These are phyloP conservation scores for Phodopus roborovskii DNA, from an alignment of 2,113 vertebrate species.

Conservation along the genomic window DNA sequence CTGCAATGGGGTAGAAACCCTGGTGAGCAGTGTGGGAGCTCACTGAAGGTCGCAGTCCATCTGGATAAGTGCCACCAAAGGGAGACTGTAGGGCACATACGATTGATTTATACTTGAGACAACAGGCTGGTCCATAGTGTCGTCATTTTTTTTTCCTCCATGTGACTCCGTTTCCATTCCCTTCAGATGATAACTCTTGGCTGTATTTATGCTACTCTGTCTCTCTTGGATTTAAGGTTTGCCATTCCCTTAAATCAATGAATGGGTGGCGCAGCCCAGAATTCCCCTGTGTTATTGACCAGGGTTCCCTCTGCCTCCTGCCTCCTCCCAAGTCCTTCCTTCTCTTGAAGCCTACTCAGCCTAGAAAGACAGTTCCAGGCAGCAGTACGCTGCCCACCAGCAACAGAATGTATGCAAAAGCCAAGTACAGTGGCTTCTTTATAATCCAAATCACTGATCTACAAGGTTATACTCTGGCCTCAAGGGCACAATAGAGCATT, in stretches of 20 bases:
- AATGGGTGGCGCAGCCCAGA: background rate
- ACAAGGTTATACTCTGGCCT: background rate
- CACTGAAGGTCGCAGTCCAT: background rate
- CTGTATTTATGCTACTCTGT: background rate
- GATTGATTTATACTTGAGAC: background rate
- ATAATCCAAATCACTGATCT: slow-evolving; percentile 7
- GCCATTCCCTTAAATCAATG: background rate
- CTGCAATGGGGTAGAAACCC: background rate
- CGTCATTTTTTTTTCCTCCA: background rate
- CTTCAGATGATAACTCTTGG: background rate
- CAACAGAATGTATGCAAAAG: background rate
- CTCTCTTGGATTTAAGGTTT: background rate
- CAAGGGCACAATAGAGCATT: background rate
- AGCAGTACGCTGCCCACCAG: background rate
- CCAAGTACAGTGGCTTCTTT: background rate
- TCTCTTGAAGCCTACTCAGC: background rate
- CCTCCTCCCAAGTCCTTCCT: background rate
- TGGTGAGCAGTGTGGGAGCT: background rate
- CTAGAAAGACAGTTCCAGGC: background rate
- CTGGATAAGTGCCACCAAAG: background rate
- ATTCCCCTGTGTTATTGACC: background rate
- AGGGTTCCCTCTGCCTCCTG: background rate
- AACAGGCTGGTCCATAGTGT: background rate
- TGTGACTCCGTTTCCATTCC: background rate
- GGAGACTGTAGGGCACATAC: background rate